Percentiles rank a stretch among this genome's conserved stretches.
Evolutionary conservation across 2,797 vertebrate genomes (phyloP).

Genomic region (Danionella dracula): DNA sequence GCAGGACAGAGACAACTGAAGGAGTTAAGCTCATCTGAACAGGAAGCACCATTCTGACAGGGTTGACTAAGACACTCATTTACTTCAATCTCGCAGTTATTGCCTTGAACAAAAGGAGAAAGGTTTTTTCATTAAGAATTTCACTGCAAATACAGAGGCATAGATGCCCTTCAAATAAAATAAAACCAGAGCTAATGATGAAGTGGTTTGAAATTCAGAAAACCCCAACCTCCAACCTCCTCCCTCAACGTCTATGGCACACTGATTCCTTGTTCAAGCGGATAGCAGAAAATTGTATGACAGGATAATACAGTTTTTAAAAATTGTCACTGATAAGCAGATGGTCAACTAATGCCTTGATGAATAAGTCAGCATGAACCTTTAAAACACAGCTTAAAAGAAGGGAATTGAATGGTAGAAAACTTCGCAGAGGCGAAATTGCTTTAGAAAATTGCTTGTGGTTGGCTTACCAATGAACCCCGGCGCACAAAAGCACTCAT

Average conservation of each 20-base stretch:
- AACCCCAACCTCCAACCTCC: too few species aligned
- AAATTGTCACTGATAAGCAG: conserved; percentile 18
- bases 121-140: conserved; percentile 43
- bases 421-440: background rate
- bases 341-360: conserved; percentile 27
- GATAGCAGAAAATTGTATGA: conserved; percentile 18
- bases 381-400: conserved; percentile 2
- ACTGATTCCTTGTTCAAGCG: background rate
- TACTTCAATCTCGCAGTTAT: conserved; percentile 75
- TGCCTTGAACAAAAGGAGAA: conserved; percentile 62
- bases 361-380: background rate
- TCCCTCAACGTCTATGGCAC: too few species aligned
- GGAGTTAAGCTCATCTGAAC: conserved; percentile 67
- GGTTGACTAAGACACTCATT: conserved; percentile 75
- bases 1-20: conserved; percentile 70
- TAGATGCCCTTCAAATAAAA: conserved; percentile 32
- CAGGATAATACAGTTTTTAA: background rate
- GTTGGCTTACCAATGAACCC: conserved; percentile 75
- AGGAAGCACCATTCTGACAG: conserved; percentile 68
- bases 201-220: background rate
- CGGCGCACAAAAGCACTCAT: conserved; percentile 80
- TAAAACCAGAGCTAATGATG: conserved; percentile 36
- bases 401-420: background rate
- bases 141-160: background rate
- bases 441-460: conserved; percentile 4